A percentile compares a stretch with the other conserved stretches of the same genome.
These are phyloP conservation scores for Bettongia penicillata DNA, from an alignment of 2,113 vertebrate species.

Conservation along the genomic window DNA sequence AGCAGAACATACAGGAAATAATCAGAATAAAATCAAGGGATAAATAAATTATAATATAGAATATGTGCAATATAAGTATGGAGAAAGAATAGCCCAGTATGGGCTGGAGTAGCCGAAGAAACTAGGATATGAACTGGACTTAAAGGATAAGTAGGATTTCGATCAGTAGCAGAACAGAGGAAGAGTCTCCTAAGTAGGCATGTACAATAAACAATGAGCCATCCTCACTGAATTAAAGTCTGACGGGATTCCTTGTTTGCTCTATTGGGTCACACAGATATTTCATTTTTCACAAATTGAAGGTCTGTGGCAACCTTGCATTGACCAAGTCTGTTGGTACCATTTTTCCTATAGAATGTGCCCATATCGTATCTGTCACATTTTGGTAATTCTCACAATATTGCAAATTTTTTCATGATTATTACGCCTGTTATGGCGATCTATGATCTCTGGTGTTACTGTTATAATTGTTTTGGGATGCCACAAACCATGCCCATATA, in stretches of 20 bases:
- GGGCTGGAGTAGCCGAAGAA: background rate
- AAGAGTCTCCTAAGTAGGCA: background rate
- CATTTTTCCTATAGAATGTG: background rate
- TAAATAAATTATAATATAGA: background rate
- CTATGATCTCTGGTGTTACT: background rate
- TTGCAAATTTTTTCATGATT: background rate
- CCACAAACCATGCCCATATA: background rate
- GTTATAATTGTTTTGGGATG: background rate
- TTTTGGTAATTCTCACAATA: background rate
- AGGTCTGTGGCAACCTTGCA: background rate
- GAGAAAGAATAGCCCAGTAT: slow-evolving; percentile 11
- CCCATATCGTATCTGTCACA: background rate
- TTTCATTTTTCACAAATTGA: background rate
- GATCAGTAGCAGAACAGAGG: background rate
- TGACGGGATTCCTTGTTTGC: background rate
- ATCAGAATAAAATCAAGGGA: slow-evolving; percentile 6
- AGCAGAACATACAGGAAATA: slow-evolving; percentile 28
- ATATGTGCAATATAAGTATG: background rate
- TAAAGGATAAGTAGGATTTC: slow-evolving; percentile 13
- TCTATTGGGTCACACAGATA: background rate
- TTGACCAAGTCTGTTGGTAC: background rate
- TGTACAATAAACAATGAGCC: background rate
- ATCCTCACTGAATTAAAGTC: background rate
- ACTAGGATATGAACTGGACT: background rate
- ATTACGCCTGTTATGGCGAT: background rate